Conservation (phyloP, 1,140 invertebrate species). For the Latrodectus geometricus region DNA sequence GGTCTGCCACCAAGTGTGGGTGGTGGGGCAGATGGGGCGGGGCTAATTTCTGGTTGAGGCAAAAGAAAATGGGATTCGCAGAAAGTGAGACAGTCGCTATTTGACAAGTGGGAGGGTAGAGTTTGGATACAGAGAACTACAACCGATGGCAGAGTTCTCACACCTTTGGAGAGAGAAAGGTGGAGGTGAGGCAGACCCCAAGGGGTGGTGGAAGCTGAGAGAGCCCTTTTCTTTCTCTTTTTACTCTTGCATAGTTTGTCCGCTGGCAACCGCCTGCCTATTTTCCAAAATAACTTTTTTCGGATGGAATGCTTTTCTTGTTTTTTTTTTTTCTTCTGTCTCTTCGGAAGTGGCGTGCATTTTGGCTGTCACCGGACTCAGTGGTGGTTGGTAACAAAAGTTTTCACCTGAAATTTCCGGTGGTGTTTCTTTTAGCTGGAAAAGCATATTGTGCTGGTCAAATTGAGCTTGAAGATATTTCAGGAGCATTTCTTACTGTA, state of each 20-base stretch:
- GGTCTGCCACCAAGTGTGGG: background rate
- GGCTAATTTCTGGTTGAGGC: conserved; percentile 53
- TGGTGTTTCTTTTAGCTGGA: background rate
- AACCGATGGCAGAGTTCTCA: conserved; percentile 47
- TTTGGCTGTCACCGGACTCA: background rate
- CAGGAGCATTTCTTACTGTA: too few species aligned
- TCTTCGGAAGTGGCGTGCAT: background rate
- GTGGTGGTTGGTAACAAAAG: background rate
- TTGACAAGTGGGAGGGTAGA: conserved; percentile 47
- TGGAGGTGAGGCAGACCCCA: background rate
- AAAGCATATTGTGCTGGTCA: background rate
- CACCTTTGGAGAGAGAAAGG: conserved; percentile 17
- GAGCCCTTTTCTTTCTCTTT: conserved; percentile 1
- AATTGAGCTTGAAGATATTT: too few species aligned
- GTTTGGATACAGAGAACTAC: conserved; percentile 52
- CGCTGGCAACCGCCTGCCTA: conserved; percentile 19
- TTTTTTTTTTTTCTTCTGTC: background rate
- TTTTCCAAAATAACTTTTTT: conserved; percentile 31
- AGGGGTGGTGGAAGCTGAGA: background rate
- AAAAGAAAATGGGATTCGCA: conserved; percentile 46
- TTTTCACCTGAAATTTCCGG: background rate
- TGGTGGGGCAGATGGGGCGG: conserved; percentile 19
- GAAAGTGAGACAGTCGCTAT: conserved; percentile 57
- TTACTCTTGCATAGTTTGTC: background rate
- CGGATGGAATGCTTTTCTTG: background rate